A percentile compares a stretch with the other conserved stretches of the same genome.
phyloP scores from a whole-genome alignment of 2,113 vertebrate species.

The Alectura lathami region DNA sequence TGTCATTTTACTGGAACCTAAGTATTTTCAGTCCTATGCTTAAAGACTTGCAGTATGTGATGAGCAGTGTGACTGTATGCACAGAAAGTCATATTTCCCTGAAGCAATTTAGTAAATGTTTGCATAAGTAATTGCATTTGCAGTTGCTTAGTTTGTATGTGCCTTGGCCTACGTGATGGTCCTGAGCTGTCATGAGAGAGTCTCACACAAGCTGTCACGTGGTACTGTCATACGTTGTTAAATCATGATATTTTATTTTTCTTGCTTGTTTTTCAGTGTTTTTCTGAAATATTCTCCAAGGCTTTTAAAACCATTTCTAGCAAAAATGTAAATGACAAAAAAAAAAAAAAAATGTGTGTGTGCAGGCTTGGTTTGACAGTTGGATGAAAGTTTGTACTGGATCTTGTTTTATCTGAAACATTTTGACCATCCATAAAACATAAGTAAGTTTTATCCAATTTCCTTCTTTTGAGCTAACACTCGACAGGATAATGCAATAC shows the following conservation, averaged over 20 bases:
- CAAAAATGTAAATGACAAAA: not conserved
- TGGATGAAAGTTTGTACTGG: not conserved
- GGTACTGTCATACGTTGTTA: not conserved
- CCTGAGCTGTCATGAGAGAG: not conserved
- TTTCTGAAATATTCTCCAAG: not conserved
- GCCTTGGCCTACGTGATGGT: not conserved
- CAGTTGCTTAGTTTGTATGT: not conserved
- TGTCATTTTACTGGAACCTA: not conserved
- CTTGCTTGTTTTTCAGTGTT: not conserved
- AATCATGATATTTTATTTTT: not conserved
- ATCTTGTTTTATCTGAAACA: not conserved
- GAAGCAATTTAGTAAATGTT: slow-evolving; percentile 26
- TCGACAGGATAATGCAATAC: not conserved
- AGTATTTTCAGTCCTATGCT: not conserved
- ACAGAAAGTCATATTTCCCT: not conserved
- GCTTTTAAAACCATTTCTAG: not conserved
- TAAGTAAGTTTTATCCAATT: not conserved
- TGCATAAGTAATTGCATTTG: slow-evolving; percentile 41
- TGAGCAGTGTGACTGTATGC: not conserved
- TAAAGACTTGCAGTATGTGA: not conserved
- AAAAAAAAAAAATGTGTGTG: rapidly evolving
- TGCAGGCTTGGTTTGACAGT: not conserved
- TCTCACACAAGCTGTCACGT: not conserved
- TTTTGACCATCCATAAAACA: not conserved
- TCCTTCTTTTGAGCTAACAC: not conserved